A percentile compares a stretch with the other conserved stretches of the same genome.
These are phyloP conservation scores for Colletes latitarsis DNA, from an alignment of 1,140 invertebrate species.

Conservation along the genomic window DNA sequence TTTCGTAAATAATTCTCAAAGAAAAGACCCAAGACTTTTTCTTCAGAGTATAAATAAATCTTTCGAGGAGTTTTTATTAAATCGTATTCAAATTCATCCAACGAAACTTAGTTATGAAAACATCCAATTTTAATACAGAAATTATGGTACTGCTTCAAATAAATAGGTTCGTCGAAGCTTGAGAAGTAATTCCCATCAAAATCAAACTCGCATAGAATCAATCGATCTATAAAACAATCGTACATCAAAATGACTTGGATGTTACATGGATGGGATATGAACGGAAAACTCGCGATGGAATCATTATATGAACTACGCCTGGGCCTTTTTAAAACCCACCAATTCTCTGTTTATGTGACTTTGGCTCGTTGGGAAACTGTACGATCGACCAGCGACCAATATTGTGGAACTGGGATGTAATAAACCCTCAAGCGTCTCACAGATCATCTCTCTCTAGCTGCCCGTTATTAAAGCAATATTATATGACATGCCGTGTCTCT, in stretches of 20 bases:
- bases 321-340: conserved; percentile 32
- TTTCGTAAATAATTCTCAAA: too few relatives aligned
- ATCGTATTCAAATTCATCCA: too few relatives aligned
- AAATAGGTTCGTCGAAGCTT: too few relatives aligned
- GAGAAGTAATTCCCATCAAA: not conserved
- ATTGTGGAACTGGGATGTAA: conserved; percentile 62
- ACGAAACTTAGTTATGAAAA: too few relatives aligned
- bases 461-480: conserved; percentile 62
- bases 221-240: conserved; percentile 5
- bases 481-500: conserved; percentile 54
- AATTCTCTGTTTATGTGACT: not conserved
- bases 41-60: too few relatives aligned
- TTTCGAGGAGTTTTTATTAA: too few relatives aligned
- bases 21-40: too few relatives aligned
- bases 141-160: too few relatives aligned
- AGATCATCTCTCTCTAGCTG: conserved; percentile 55
- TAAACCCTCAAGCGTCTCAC: conserved; percentile 61
- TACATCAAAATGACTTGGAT: conserved; percentile 1
- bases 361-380: conserved; percentile 24
- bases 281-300: conserved; percentile 18
- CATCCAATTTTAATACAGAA: too few relatives aligned
- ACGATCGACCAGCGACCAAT: conserved; percentile 63
- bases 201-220: conserved; percentile 5
- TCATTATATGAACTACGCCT: conserved; percentile 17
- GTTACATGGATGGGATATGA: not conserved